Conservation (phyloP, 2,113 vertebrate genomes). For the Polypterus senegalus region DNA sequence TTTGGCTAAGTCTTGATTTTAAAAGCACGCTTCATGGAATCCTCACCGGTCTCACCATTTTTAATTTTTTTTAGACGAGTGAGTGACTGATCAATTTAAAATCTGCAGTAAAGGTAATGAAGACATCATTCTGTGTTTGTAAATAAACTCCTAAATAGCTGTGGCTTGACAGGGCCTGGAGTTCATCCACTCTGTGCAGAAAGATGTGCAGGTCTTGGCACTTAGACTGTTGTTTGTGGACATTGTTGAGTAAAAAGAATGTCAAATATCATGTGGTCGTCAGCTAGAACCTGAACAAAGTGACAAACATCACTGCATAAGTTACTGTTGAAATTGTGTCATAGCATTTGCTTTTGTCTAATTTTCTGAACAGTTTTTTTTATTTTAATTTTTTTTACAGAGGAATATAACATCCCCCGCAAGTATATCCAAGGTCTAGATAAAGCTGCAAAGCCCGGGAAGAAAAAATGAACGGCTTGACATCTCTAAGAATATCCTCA, state of each 20-base stretch:
- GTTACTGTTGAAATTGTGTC: neutral
- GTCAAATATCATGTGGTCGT: neutral
- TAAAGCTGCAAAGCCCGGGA: slow-evolving; percentile 68
- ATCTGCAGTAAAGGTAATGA: too few species aligned
- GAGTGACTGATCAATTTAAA: too few species aligned
- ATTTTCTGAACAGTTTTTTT: neutral
- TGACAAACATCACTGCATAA: neutral
- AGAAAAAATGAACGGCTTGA: slow-evolving; percentile 58
- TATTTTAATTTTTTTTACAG: slow-evolving; percentile 49
- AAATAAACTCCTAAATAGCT: too few species aligned
- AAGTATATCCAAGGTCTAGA: slow-evolving; percentile 82
- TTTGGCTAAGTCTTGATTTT: too few species aligned
- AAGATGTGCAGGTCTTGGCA: too few species aligned
- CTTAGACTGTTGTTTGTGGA: neutral
- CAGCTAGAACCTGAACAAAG: neutral
- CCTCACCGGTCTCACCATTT: too few species aligned
- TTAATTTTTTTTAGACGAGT: too few species aligned
- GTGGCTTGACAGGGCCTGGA: too few species aligned
- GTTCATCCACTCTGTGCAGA: too few species aligned
- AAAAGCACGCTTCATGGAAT: too few species aligned
- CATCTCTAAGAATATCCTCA: neutral
- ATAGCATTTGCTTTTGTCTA: neutral
- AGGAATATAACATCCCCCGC: slow-evolving; percentile 76
- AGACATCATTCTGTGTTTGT: too few species aligned
- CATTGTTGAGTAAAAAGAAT: neutral